phyloP scores from a whole-genome alignment of 2,888 invertebrate genomes.

The Magallana nippona region DNA sequence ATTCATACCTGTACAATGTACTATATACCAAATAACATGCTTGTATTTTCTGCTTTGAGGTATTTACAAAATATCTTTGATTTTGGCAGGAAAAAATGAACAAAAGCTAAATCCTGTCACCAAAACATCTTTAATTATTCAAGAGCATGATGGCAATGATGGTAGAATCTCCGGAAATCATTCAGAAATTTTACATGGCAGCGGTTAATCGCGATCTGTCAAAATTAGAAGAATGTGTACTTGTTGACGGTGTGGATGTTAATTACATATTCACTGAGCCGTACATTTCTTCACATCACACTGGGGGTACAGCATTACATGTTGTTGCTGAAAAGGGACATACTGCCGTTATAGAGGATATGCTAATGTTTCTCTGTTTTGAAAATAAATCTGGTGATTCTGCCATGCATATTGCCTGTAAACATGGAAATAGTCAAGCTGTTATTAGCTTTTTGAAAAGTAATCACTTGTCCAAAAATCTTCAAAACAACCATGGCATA shows the following conservation, averaged over 20 bases:
- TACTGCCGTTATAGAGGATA: slow-evolving; percentile 55
- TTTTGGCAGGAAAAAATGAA: slow-evolving; percentile 22
- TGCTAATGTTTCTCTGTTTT: slow-evolving; percentile 60
- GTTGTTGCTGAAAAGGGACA: slow-evolving; percentile 60
- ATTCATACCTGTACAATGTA: too few relatives aligned
- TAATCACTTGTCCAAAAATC: slow-evolving; percentile 59
- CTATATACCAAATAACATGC: too few relatives aligned
- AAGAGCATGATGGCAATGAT: slow-evolving; percentile 12
- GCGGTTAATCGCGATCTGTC: slow-evolving; percentile 60
- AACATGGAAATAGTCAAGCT: slow-evolving; percentile 66
- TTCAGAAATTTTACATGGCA: slow-evolving; percentile 59
- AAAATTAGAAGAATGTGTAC: slow-evolving; percentile 54
- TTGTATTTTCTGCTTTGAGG: too few relatives aligned
- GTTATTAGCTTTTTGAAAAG: slow-evolving; percentile 62
- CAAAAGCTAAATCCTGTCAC: slow-evolving; percentile 23
- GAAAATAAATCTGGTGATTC: slow-evolving; percentile 66
- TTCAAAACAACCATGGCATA: slow-evolving; percentile 68
- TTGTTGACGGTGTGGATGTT: slow-evolving; percentile 55
- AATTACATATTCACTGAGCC: slow-evolving; percentile 63
- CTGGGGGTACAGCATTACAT: slow-evolving; percentile 64
- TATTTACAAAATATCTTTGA: neutral
- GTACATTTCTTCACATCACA: slow-evolving; percentile 62
- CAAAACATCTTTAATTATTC: neutral
- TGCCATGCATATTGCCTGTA: slow-evolving; percentile 68
- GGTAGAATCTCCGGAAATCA: slow-evolving; percentile 24